These are phyloP conservation scores for Eilema caniola DNA, from an alignment of 2,888 invertebrate genomes.

Conservation along the genomic window DNA sequence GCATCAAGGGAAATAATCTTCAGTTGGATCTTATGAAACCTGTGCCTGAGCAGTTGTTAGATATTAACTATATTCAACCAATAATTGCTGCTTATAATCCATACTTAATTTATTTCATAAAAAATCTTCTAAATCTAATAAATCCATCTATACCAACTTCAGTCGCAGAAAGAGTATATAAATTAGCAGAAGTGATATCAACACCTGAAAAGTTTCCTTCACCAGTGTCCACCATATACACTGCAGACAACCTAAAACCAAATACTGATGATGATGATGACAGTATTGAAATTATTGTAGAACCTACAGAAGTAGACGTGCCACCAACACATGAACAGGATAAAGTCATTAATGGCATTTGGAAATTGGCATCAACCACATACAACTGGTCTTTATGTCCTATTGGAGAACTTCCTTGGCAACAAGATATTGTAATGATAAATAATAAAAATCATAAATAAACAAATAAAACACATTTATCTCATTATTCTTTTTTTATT, in stretches of 20 bases:
- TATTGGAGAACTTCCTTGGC: slow-evolving; percentile 84
- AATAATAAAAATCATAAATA: slow-evolving; percentile 32
- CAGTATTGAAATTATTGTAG: slow-evolving; percentile 18
- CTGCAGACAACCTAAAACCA: slow-evolving; percentile 74
- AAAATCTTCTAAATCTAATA: slow-evolving; percentile 67
- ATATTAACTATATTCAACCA: slow-evolving; percentile 72
- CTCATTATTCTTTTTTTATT: slow-evolving; percentile 82
- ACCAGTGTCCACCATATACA: slow-evolving; percentile 71
- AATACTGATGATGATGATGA: slow-evolving; percentile 29
- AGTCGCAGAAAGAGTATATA: slow-evolving; percentile 63
- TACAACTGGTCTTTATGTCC: slow-evolving; percentile 80
- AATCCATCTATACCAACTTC: slow-evolving; percentile 66
- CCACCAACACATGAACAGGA: slow-evolving; percentile 30
- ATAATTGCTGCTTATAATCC: slow-evolving; percentile 76
- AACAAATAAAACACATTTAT: slow-evolving; percentile 49
- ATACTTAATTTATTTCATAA: slow-evolving; percentile 72
- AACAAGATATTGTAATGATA: slow-evolving; percentile 50
- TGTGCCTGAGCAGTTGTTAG: slow-evolving; percentile 68
- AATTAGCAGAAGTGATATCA: slow-evolving; percentile 72
- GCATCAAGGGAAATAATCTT: slow-evolving; percentile 63
- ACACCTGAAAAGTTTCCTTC: slow-evolving; percentile 61
- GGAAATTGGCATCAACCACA: slow-evolving; percentile 66
- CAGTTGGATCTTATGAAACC: slow-evolving; percentile 71
- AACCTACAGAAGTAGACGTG: slow-evolving; percentile 15
- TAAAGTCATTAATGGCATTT: slow-evolving; percentile 59